Evolutionary conservation across 2,888 invertebrate species (phyloP), one percentile per base, ranked within the genome.

Genomic region (Alviniconcha strummeri): DNA sequence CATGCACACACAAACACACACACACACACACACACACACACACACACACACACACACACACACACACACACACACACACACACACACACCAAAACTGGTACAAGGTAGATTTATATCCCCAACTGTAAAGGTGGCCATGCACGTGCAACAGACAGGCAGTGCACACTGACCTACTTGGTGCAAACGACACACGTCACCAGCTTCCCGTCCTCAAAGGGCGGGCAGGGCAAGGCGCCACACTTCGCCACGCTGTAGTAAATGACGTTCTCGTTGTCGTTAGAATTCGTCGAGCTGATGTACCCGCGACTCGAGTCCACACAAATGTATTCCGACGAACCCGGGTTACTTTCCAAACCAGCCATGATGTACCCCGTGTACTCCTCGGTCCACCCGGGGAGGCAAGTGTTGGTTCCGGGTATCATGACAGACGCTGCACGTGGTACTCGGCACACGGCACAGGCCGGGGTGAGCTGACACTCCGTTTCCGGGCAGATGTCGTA

Each of bases 371-470:
- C 74, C 5, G 74, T 8, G 15, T 74, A 74, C 54, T 74, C 52
- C 52, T 13, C 6, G 74, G 36, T 19, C 74, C 74, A 74, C 9
- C 74, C 74, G 52, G 52, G 11, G 15, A 52, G 19, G 74, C 74
- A 74, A 7, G 52, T 8, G 74, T 74, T 74, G 52, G 74, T 74
- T 74, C 74, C 74, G 13, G 74, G 74, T 19, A 74, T 74, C 74
- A 74, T 52, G 9, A 74, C 74, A 8, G 74, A 52, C 52, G 74
- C 1, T 8, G 74, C 19, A 52, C 52, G 36, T 13, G 74, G 36
- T 0, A 52, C 36, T 8, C 54, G 74, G 36, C 74, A 74, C 36
- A 74, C 11, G 74, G 74, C 74, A 54, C 74, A 74, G 4, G 60
- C 60, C 8, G 60, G 60, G 60, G 60, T 60, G 13, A 13, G 8